phyloP scores from a whole-genome alignment of 2,888 invertebrate genomes.

The Bimastos eiseni region DNA sequence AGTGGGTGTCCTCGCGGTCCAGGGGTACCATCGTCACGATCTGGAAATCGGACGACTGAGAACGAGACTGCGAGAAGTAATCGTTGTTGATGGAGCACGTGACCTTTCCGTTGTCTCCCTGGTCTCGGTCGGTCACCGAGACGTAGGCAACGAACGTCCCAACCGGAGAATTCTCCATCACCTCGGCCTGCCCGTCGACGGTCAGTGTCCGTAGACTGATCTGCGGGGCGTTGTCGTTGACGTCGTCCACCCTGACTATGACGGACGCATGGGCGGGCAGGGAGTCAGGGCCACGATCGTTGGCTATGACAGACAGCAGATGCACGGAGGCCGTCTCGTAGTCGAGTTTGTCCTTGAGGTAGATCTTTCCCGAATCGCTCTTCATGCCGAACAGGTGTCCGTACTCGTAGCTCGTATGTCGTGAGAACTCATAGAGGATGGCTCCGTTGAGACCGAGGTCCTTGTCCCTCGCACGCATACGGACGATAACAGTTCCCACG shows the following conservation, averaged over 20 bases:
- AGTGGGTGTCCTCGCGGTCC: constrained; percentile 50
- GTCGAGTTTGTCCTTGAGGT: constrained; percentile 40
- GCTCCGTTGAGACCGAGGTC: constrained; percentile 42
- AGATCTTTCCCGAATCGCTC: constrained; percentile 39
- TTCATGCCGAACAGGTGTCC: constrained; percentile 43
- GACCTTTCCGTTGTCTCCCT: constrained; percentile 82
- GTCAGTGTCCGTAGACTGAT: constrained; percentile 49
- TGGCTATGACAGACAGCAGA: constrained; percentile 40
- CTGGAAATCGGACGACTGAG: constrained; percentile 53
- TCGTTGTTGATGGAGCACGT: constrained; percentile 43
- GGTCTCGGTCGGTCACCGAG: constrained; percentile 80
- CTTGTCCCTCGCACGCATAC: constrained; percentile 40
- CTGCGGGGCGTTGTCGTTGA: constrained; percentile 51
- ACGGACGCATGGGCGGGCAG: constrained; percentile 47
- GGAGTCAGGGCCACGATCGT: constrained; percentile 47
- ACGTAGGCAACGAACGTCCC: constrained; percentile 75
- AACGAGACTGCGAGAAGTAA: constrained; percentile 48
- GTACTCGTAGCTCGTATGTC: constrained; percentile 36
- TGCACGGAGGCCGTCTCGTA: constrained; percentile 40
- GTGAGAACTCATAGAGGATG: constrained; percentile 41
- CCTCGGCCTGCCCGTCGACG: constrained; percentile 47
- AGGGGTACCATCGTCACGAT: constrained; percentile 63
- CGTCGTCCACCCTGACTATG: constrained; percentile 49
- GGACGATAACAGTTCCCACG: constrained; percentile 34
- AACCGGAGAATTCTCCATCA: constrained; percentile 84